These are phyloP conservation scores for Notoglanidium macrostoma DNA, from an alignment of 2,797 vertebrate genomes.

Conservation along the genomic window DNA sequence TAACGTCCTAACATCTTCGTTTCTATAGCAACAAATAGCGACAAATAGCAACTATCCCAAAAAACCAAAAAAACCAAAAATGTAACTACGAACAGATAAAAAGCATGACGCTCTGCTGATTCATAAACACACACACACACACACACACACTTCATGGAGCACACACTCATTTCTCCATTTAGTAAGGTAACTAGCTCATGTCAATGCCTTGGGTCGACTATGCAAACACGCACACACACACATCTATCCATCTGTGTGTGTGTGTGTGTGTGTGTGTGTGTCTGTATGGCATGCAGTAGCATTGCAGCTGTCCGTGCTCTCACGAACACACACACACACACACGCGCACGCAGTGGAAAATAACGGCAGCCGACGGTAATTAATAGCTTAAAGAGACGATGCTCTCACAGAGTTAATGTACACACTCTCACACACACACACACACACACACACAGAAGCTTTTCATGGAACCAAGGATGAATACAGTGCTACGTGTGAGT, in stretches of 20 bases:
- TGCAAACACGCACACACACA: neutral
- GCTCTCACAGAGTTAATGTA: conserved; percentile 43
- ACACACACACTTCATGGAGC: conserved; percentile 9
- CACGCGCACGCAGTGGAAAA: conserved; percentile 44
- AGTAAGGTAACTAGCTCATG: conserved; percentile 31
- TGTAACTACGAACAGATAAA: neutral
- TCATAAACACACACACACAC: neutral
- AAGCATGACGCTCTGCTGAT: rapidly evolving
- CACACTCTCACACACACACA: conserved; percentile 25
- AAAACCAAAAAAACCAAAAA: too few relatives aligned
- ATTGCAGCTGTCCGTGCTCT: conserved; percentile 49
- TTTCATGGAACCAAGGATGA: neutral
- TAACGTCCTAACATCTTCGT: neutral
- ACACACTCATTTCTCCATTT: neutral
- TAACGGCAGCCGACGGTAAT: conserved; percentile 38
- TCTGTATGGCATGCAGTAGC: conserved; percentile 35
- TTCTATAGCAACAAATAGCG: neutral
- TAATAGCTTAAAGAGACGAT: conserved; percentile 49
- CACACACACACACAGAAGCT: conserved; percentile 28
- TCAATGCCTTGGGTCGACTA: conserved; percentile 30
- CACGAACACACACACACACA: conserved; percentile 42
- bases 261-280: neutral
- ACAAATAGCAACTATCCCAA: too few relatives aligned
- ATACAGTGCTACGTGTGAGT: neutral
- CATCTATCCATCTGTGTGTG: too few relatives aligned